phyloP scores from a whole-genome alignment of 1,140 invertebrate species.

The Dendroctonus ponderosae region DNA sequence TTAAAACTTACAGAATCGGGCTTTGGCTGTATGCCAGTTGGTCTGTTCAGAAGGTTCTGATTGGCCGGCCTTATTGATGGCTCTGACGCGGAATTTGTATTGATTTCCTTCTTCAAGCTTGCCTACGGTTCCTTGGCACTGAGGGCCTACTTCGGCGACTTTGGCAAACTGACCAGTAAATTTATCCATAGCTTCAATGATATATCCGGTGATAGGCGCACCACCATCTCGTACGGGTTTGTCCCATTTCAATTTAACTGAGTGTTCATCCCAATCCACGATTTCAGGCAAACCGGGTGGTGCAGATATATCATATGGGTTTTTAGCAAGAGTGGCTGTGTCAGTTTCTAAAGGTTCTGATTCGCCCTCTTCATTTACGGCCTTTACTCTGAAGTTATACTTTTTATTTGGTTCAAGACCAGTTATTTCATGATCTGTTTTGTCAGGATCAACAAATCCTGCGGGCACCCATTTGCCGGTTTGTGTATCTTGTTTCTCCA shows the following conservation, averaged over 20 bases:
- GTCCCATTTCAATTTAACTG: conserved; percentile 95
- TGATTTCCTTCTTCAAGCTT: conserved; percentile 91
- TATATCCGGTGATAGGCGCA: conserved; percentile 91
- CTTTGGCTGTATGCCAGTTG: conserved; percentile 92
- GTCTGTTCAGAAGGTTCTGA: conserved; percentile 95
- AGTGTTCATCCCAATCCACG: conserved; percentile 88
- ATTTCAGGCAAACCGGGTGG: conserved; percentile 91
- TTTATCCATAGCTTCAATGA: conserved; percentile 85
- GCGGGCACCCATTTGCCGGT: conserved; percentile 87
- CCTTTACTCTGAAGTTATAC: conserved; percentile 93
- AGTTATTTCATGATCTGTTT: conserved; percentile 81
- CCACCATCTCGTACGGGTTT: conserved; percentile 93
- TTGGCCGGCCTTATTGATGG: conserved; percentile 93
- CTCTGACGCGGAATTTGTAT: conserved; percentile 92
- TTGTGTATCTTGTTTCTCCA: conserved; percentile 90
- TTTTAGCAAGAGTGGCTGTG: conserved; percentile 85
- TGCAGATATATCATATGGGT: conserved; percentile 89
- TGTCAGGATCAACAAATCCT: conserved; percentile 82
- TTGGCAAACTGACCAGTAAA: conserved; percentile 64
- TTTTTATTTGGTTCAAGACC: conserved; percentile 89
- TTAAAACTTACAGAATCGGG: conserved; percentile 76
- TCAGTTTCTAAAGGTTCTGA: conserved; percentile 90
- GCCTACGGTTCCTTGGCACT: conserved; percentile 78
- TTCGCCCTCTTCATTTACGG: conserved; percentile 94
- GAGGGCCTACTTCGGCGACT: conserved; percentile 76